A percentile compares a stretch with the other conserved stretches of the same genome.
Conservation (phyloP, 2,797 vertebrate genomes). For the Avahi laniger region DNA sequence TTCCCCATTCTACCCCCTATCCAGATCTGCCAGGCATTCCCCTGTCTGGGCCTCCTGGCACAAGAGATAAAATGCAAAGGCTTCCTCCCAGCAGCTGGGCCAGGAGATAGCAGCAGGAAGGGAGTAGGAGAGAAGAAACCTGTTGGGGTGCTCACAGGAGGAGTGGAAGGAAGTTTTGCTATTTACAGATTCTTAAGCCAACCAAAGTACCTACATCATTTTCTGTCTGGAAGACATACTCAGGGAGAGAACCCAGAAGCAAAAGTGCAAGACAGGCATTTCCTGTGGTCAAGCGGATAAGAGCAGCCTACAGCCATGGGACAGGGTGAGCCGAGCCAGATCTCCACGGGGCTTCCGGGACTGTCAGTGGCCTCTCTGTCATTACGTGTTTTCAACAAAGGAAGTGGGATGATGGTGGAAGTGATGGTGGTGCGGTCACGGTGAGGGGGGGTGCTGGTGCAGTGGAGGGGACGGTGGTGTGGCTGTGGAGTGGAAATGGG, state of each 20-base stretch:
- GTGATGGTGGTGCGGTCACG: background rate
- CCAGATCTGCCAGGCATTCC: background rate
- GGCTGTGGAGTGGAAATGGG: background rate
- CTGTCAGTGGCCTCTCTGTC: background rate
- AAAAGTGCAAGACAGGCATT: background rate
- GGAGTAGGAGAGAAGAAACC: conserved; percentile 13
- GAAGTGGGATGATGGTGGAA: background rate
- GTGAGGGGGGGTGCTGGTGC: background rate
- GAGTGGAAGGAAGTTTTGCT: background rate
- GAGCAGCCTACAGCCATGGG: conserved; percentile 60
- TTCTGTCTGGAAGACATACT: background rate
- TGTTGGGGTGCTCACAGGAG: background rate
- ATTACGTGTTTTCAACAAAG: background rate
- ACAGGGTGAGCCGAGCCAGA: conserved; percentile 63
- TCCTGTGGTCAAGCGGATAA: background rate
- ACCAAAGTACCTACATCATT: background rate
- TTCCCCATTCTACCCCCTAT: background rate
- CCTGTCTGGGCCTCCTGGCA: background rate
- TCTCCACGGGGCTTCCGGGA: background rate
- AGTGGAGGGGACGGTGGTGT: background rate
- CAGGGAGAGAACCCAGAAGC: conserved; percentile 1
- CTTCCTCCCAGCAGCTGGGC: conserved; percentile 61
- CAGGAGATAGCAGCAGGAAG: conserved; percentile 59
- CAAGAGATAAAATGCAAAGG: conserved; percentile 56
- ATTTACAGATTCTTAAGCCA: conserved; percentile 37